phyloP scores from a whole-genome alignment of 2,888 invertebrate species.

The Poecilus cupreus region DNA sequence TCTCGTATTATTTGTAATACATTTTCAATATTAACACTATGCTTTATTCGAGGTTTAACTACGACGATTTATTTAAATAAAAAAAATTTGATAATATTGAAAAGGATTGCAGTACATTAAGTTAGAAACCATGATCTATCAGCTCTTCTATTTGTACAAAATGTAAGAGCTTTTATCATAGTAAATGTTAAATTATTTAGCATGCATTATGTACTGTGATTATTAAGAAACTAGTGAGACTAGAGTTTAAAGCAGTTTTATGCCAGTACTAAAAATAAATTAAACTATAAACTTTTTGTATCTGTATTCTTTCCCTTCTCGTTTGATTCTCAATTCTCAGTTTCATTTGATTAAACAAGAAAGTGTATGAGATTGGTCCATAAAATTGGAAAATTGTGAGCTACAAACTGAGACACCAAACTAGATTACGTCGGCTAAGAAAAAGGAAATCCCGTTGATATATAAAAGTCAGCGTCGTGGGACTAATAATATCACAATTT shows the following conservation, averaged over 20 bases:
- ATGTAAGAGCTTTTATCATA: too few relatives aligned
- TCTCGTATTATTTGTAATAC: too few relatives aligned
- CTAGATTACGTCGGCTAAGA: background rate
- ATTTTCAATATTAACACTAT: too few relatives aligned
- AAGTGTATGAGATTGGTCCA: conserved; percentile 36
- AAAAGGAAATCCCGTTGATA: background rate
- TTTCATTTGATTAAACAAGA: conserved; percentile 45
- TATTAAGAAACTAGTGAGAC: too few relatives aligned
- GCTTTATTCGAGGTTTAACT: too few relatives aligned
- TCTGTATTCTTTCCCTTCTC: background rate
- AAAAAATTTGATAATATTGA: too few relatives aligned
- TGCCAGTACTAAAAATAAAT: conserved; percentile 7
- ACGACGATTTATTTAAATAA: too few relatives aligned
- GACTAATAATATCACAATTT: background rate
- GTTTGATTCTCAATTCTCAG: conserved; percentile 13
- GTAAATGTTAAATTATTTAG: too few relatives aligned
- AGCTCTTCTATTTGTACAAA: too few relatives aligned
- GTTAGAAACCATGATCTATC: too few relatives aligned
- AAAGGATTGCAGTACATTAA: too few relatives aligned
- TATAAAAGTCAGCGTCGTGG: background rate
- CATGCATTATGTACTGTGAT: too few relatives aligned
- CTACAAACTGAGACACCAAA: background rate
- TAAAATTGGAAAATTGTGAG: conserved; percentile 35
- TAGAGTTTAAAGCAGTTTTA: background rate
- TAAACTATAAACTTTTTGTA: conserved; percentile 30